Base-by-base conservation (phyloP, 2,797 vertebrate genomes). In the Parambassis ranga region DNA sequence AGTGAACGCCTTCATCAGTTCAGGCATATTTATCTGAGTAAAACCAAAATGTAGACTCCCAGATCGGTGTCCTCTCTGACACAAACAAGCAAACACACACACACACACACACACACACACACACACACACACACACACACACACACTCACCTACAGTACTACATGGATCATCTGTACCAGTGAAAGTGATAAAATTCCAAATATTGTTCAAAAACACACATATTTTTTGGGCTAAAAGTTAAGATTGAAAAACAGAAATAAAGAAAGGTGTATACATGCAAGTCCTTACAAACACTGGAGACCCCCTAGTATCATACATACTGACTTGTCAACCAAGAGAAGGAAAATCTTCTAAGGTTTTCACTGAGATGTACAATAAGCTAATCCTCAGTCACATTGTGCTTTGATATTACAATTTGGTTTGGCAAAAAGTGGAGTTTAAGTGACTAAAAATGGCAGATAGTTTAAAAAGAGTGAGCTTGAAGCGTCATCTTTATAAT, bases 301-400 rank as follows among this genome's bases (percentile, higher is more conserved):
- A 80, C 71, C 63, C 53, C 79, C 83, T 76, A 37, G 59, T 83
- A 90, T 87, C 86, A 89, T 89, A 92, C 89, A 91, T 80, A 89
- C 87, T 83, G 83, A 90, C 89, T 88, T 84, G 81, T 79, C 79
- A 83, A 88, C 71, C 62, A 69, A 79, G 76, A 82, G 66, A 84
- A 78, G 50, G 31, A 67, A 87, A 85, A 72, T 80, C 77, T 65
- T 79, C 64, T 71, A 50, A 77, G 82, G 62, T 71, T 77, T 68
- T 50, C 52, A 90, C 81, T 81, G 67, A 71, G 70, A 87, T 87
- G 81, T 75, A 83, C 74, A 74, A 56, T 42, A 59, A 77, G 66
- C 61, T 73, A 47, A 74, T 63, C 71, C 77, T 79, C 57, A 84
- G 78, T 84, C 63, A 71, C 55, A 84, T 89, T 91, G 87, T 91